Conservation (phyloP, 1,140 invertebrate species). For the Listronotus oregonensis region DNA sequence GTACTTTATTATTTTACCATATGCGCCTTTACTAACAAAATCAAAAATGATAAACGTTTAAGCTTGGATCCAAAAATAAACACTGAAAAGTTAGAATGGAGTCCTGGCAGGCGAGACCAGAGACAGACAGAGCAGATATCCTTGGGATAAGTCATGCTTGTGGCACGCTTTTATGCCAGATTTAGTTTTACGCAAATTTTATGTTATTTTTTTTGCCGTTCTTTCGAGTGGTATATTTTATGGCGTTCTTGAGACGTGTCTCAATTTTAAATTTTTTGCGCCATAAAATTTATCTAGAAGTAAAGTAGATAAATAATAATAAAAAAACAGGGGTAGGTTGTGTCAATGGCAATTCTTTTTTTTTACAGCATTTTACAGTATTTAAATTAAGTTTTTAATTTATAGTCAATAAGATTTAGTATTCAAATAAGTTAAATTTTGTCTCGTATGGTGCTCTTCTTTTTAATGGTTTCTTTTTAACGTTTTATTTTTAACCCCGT, state of each 20-base stretch:
- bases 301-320: no score
- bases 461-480: no score
- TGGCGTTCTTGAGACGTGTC: background rate
- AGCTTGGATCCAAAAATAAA: conserved; percentile 19
- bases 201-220: conserved; percentile 1
- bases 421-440: no score
- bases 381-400: no score
- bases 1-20: background rate
- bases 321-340: no score
- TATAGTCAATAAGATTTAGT: no score
- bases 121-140: conserved; percentile 32
- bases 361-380: no score
- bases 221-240: background rate
- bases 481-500: no score
- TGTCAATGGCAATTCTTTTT: no score
- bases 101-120: conserved; percentile 26
- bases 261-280: no score
- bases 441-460: no score
- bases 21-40: background rate
- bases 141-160: conserved; percentile 26
- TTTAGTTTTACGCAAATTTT: conserved; percentile 33
- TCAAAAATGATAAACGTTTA: background rate
- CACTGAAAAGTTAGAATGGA: conserved; percentile 11
- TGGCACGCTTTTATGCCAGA: conserved; percentile 34
- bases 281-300: no score